Conservation (phyloP, 2,888 invertebrate genomes). For the Prosapia bicincta region DNA sequence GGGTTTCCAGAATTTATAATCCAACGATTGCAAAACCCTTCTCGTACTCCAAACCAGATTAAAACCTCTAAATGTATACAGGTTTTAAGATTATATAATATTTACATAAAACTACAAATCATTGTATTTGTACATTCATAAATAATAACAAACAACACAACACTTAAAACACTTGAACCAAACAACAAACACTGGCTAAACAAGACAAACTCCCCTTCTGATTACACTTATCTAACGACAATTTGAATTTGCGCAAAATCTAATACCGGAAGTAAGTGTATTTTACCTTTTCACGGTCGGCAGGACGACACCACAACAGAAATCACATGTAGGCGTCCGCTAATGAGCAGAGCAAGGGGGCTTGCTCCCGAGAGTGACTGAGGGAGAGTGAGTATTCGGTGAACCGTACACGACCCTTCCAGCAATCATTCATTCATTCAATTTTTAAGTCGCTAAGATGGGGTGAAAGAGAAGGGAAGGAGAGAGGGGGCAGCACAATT, state of each 20-base stretch:
- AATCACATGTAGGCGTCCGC: background rate
- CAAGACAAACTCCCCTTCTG: background rate
- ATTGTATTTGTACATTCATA: too few relatives aligned
- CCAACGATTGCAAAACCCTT: too few relatives aligned
- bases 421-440: constrained; percentile 24
- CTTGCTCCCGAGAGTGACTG: background rate
- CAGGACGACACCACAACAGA: background rate
- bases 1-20: too few relatives aligned
- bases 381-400: background rate
- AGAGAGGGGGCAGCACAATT: constrained; percentile 8
- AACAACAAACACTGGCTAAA: background rate
- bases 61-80: too few relatives aligned
- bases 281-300: background rate
- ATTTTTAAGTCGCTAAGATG: constrained; percentile 20
- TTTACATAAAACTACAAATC: too few relatives aligned
- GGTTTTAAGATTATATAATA: too few relatives aligned
- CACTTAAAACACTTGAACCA: background rate
- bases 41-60: too few relatives aligned
- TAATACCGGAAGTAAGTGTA: background rate
- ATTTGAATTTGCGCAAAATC: background rate
- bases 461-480: background rate
- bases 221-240: background rate
- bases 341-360: background rate
- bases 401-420: background rate
- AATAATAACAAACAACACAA: background rate